Evolutionary conservation across 2,888 invertebrate species (phyloP).

Genomic region (Amorpha juglandis): DNA sequence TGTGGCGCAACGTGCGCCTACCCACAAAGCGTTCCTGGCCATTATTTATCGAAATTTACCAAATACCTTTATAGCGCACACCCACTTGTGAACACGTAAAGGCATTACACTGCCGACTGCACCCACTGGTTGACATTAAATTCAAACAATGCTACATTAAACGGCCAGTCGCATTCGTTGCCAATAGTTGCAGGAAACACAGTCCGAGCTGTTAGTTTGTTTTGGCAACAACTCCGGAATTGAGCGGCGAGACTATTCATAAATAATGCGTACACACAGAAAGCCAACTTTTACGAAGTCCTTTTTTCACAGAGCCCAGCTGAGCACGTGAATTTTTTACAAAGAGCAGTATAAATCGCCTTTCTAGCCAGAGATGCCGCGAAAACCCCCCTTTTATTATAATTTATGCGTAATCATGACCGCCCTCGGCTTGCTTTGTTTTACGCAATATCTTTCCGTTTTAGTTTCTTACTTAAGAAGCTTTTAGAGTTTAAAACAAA

Average conservation of each 20-base stretch:
- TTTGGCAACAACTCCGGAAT: slow-evolving; percentile 19
- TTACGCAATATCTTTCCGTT: slow-evolving; percentile 31
- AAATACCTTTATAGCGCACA: slow-evolving; percentile 35
- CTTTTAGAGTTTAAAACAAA: slow-evolving; percentile 34
- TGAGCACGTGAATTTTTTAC: slow-evolving; percentile 30
- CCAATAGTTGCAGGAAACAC: slow-evolving; percentile 38
- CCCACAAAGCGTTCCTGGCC: slow-evolving; percentile 35
- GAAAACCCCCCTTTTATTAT: slow-evolving; percentile 36
- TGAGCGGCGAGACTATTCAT: slow-evolving; percentile 16
- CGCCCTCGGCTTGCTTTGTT: slow-evolving; percentile 37
- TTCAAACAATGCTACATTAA: slow-evolving; percentile 52
- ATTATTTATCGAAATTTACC: slow-evolving; percentile 42
- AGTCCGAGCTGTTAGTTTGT: slow-evolving; percentile 30
- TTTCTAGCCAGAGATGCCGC: slow-evolving; percentile 7
- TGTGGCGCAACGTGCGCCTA: slow-evolving; percentile 31
- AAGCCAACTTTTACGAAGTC: slow-evolving; percentile 24
- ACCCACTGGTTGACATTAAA: slow-evolving; percentile 42
- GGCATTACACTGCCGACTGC: slow-evolving; percentile 46
- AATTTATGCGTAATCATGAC: slow-evolving; percentile 54
- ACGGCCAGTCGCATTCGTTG: slow-evolving; percentile 39
- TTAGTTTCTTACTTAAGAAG: slow-evolving; percentile 26
- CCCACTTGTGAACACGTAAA: slow-evolving; percentile 39
- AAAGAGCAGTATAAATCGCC: slow-evolving; percentile 26
- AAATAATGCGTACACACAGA: slow-evolving; percentile 24
- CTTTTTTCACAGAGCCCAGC: slow-evolving; percentile 24